phyloP scores from a whole-genome alignment of 2,888 invertebrate genomes.

The Dicyrtoma fusca region DNA sequence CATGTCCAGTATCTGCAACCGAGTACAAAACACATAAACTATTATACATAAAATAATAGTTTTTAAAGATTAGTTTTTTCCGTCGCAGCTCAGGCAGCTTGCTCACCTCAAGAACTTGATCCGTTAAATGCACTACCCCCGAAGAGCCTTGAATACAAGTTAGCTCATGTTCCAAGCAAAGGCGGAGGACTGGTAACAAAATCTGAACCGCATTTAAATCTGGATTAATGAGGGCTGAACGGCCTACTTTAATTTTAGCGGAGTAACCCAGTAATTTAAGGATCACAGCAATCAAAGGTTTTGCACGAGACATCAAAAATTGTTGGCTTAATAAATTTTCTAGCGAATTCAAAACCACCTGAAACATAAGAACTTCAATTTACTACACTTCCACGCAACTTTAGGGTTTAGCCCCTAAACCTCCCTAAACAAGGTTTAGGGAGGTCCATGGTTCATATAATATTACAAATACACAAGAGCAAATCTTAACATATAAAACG shows the following conservation, averaged over 20 bases:
- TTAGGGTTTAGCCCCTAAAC: too few relatives aligned
- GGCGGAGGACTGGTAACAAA: conserved; percentile 79
- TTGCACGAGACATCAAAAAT: conserved; percentile 82
- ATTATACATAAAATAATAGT: too few relatives aligned
- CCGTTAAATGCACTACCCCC: conserved; percentile 54
- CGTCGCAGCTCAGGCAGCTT: too few relatives aligned
- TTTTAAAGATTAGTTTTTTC: too few relatives aligned
- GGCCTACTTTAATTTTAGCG: conserved; percentile 67
- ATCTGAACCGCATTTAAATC: conserved; percentile 81
- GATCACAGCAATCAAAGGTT: conserved; percentile 84
- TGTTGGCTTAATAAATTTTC: conserved; percentile 64
- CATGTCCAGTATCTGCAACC: conserved; percentile 83
- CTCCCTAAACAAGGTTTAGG: not conserved
- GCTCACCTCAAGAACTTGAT: conserved; percentile 55
- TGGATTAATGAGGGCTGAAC: conserved; percentile 80
- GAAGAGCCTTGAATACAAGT: conserved; percentile 54
- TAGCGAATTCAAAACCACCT: conserved; percentile 82
- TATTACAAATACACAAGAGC: not conserved
- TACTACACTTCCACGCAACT: not conserved
- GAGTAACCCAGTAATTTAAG: conserved; percentile 87
- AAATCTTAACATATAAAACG: too few relatives aligned
- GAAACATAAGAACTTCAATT: conserved; percentile 11
- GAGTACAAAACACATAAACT: too few relatives aligned
- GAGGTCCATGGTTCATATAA: not conserved
- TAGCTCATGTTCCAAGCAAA: conserved; percentile 59